Percentiles rank a stretch among this genome's conserved stretches.
phyloP scores from a whole-genome alignment of 2,888 invertebrate species.

The Torymus texanus region DNA sequence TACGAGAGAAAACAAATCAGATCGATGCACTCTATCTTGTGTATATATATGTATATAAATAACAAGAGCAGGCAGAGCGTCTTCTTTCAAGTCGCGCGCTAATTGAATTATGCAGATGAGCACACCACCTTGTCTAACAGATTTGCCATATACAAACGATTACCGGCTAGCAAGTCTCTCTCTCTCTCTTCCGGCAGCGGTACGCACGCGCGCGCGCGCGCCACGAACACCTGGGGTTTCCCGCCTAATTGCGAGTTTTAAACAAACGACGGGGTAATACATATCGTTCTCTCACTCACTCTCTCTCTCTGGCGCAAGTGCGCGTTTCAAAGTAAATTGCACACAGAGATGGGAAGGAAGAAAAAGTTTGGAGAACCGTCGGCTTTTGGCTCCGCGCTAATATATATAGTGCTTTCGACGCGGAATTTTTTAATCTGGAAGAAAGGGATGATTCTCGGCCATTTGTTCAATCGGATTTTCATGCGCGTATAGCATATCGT shows the following conservation, averaged over 20 bases:
- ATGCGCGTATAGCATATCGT: no score
- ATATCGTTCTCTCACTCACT: slow-evolving; percentile 10
- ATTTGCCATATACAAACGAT: slow-evolving; percentile 29
- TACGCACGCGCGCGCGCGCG: no score
- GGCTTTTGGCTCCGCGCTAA: background rate
- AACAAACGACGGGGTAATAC: slow-evolving; percentile 32
- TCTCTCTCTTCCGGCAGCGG: background rate
- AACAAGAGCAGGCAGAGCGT: background rate
- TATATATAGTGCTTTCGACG: background rate
- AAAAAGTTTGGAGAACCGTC: background rate
- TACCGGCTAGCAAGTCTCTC: slow-evolving; percentile 10
- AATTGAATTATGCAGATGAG: slow-evolving; percentile 56
- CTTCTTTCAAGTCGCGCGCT: slow-evolving; percentile 28
- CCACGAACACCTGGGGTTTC: slow-evolving; percentile 42
- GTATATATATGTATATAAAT: no score
- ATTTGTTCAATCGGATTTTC: slow-evolving; percentile 9
- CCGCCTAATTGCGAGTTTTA: slow-evolving; percentile 40
- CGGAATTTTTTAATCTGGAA: slow-evolving; percentile 24
- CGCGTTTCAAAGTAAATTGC: slow-evolving; percentile 21
- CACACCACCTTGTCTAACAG: slow-evolving; percentile 14
- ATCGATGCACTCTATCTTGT: slow-evolving; percentile 25
- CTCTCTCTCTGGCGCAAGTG: no score
- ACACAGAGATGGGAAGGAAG: background rate
- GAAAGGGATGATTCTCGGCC: background rate
- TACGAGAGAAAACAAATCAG: slow-evolving; percentile 21